phyloP scores from a whole-genome alignment of 2,113 vertebrate species.

The Poeciliopsis turrubarensis region DNA sequence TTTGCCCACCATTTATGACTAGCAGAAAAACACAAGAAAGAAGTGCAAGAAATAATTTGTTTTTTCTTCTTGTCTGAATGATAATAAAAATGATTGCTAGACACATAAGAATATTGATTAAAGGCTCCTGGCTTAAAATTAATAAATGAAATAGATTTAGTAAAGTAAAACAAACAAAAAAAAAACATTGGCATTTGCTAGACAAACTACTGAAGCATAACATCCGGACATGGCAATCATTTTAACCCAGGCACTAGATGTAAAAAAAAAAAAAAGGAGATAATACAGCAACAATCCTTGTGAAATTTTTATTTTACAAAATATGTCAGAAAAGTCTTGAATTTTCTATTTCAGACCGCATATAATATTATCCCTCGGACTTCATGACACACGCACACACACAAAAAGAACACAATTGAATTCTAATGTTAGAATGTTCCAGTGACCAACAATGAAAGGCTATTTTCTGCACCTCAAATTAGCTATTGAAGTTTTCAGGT shows the following conservation, averaged over 20 bases:
- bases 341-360: background rate
- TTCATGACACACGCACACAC: background rate
- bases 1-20: background rate
- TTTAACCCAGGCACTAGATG: background rate
- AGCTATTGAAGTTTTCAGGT: constrained; percentile 16
- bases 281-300: background rate
- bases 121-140: too few species aligned
- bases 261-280: background rate
- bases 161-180: too few species aligned
- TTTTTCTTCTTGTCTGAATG: background rate
- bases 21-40: background rate
- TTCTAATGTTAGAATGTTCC: background rate
- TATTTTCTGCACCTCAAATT: constrained; percentile 13
- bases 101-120: background rate
- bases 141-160: too few species aligned
- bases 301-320: background rate
- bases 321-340: background rate
- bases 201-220: background rate
- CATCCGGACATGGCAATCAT: background rate
- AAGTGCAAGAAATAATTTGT: background rate
- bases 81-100: background rate
- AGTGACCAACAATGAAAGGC: constrained; percentile 3
- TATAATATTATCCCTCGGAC: background rate
- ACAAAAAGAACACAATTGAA: constrained; percentile 1
- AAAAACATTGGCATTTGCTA: too few species aligned